Base-by-base conservation (phyloP, 2,113 vertebrate genomes). In the Haemorhous mexicanus region DNA sequence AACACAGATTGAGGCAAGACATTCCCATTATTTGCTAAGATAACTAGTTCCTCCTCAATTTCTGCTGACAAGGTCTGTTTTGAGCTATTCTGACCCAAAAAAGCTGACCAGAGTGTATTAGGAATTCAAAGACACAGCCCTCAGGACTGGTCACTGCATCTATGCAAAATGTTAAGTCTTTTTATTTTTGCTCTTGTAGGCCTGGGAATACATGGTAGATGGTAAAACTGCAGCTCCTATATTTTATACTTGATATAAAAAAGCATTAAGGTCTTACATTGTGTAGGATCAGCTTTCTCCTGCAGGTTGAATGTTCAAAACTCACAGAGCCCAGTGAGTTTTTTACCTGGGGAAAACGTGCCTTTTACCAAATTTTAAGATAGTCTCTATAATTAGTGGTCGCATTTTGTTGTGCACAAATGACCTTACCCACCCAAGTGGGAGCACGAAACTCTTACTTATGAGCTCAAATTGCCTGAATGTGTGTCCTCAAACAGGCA, bases 21-120 rank as follows among this genome's bases (percentile, higher is more conserved):
- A 66, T 80, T 96, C 91, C 83, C 92, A 88, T 97, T 95, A 96
- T 89, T 96, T 91, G 49, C 72, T 78, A 89, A 95, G 91, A 95
- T 93, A 97, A 97, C 90, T 83, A 93, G 72, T 79, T 90, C 39
- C 70, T 87, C 35, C 70, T 93, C 43, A 84, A 8, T 95, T 97
- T 95, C 83, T 97, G 93, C 94, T 96, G 96, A 97, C 86, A 89
- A 96, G 27, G 53, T 82, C 24, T 10, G 83, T 96, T 97, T 93
- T 66, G 58, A 96, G 87, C 67, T 95, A 62, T 77, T 93, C 74
- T 67, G 3, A 84, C 61, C 63, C 58, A 84, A 93, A 84, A 86
- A 93, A 39, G 14, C 63, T 96, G 80, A 86, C 64, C 93, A 90
- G 81, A 94, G 63, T 49, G 32, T 70, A 53, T 61, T 74, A 95